Conservation (phyloP, 2,797 vertebrate species). For the Dipus sagitta region DNA sequence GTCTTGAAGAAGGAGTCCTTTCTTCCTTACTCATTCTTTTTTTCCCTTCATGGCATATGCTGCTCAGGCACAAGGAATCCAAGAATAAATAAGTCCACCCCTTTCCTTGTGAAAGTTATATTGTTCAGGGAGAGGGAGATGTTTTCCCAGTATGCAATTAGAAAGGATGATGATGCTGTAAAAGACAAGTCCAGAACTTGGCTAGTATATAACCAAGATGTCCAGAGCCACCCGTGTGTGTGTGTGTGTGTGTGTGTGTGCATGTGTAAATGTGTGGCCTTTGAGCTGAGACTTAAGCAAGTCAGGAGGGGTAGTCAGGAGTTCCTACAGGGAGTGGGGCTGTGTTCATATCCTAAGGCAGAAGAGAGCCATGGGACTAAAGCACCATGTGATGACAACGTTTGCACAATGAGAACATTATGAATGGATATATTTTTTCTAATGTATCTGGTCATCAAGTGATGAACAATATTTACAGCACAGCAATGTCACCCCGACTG, state of each 20-base stretch:
- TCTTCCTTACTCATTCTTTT: background rate
- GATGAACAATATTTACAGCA: rapidly evolving
- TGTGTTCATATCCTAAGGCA: background rate
- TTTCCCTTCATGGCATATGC: rapidly evolving
- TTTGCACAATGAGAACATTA: background rate
- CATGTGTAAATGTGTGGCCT: background rate
- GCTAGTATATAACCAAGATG: background rate
- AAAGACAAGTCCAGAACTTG: background rate
- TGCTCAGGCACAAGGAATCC: rapidly evolving
- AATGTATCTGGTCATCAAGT: background rate
- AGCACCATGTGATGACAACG: rapidly evolving
- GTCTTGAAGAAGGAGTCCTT: background rate
- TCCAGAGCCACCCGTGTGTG: too few relatives aligned
- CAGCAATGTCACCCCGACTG: rapidly evolving
- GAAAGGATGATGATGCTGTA: background rate
- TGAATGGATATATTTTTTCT: background rate
- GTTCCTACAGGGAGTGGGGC: rapidly evolving
- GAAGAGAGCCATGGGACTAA: background rate
- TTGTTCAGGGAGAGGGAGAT: background rate
- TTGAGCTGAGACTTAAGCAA: background rate
- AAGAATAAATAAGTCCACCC: rapidly evolving
- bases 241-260: too few relatives aligned
- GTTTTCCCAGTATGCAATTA: background rate
- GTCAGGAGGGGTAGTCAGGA: too few relatives aligned
- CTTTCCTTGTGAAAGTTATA: background rate